Evolutionary conservation across 2,113 vertebrate genomes (phyloP).

Genomic region (Copsychus sechellarum): DNA sequence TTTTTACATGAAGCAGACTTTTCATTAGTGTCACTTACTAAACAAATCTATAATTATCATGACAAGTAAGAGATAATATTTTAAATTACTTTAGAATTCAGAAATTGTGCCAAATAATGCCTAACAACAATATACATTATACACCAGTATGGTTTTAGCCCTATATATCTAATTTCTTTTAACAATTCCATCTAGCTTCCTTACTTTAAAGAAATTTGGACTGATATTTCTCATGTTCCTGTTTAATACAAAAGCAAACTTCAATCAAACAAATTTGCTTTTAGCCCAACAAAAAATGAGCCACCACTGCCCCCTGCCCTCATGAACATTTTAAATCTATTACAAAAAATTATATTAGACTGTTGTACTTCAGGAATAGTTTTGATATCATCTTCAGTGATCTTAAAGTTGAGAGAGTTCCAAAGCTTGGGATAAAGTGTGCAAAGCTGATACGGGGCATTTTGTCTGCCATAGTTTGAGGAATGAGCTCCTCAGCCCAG

Average conservation of each 20-base stretch:
- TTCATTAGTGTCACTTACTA: neutral
- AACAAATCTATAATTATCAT: neutral
- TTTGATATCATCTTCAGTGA: neutral
- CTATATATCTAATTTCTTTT: neutral
- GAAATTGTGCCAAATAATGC: neutral
- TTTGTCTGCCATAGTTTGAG: neutral
- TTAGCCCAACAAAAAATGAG: neutral
- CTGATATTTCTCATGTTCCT: neutral
- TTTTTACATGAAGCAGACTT: neutral
- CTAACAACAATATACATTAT: neutral
- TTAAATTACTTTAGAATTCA: neutral
- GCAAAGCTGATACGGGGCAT: neutral
- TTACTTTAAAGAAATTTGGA: neutral
- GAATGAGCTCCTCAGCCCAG: neutral
- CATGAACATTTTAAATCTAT: neutral
- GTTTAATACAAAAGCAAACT: neutral
- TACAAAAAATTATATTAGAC: neutral
- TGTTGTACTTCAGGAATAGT: neutral
- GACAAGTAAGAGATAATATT: neutral
- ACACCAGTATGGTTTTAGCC: neutral
- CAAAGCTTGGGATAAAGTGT: neutral
- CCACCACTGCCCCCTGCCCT: rapidly evolving
- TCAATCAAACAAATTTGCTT: neutral
- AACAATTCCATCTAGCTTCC: neutral
- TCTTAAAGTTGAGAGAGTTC: neutral